These are phyloP conservation scores for Euwallacea fornicatus DNA, from an alignment of 1,140 invertebrate species.

Conservation along the genomic window DNA sequence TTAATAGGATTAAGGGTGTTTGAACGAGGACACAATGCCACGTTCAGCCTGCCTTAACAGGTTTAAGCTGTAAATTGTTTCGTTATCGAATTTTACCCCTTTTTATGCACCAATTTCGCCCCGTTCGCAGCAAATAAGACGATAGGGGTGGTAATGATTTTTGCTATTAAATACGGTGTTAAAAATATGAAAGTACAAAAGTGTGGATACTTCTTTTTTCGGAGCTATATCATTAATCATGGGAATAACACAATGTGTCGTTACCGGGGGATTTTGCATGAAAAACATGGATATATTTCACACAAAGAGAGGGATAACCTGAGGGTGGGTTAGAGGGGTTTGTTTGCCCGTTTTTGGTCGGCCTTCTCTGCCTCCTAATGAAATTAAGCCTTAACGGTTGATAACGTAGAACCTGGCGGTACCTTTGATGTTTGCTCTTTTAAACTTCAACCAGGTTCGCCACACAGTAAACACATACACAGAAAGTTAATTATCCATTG, in stretches of 20 bases:
- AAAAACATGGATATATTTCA: constrained; percentile 18
- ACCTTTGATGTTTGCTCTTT: too few relatives aligned
- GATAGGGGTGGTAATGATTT: constrained; percentile 24
- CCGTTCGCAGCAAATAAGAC: constrained; percentile 20
- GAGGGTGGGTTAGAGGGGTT: background rate
- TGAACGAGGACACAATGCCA: too few relatives aligned
- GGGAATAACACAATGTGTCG: constrained; percentile 18
- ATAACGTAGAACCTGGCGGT: too few relatives aligned
- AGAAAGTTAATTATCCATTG: too few relatives aligned
- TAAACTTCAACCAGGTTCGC: too few relatives aligned
- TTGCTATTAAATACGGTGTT: constrained; percentile 22
- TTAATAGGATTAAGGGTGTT: too few relatives aligned
- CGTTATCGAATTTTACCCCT: background rate
- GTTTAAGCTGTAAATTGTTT: too few relatives aligned
- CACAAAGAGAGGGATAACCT: constrained; percentile 5
- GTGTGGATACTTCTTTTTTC: constrained; percentile 21
- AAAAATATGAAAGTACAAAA: constrained; percentile 21
- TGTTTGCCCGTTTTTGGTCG: background rate
- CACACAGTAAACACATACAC: too few relatives aligned
- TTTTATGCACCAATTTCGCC: constrained; percentile 11
- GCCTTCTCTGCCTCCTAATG: background rate
- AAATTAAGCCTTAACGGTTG: too few relatives aligned
- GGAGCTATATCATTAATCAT: constrained; percentile 28
- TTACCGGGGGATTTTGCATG: constrained; percentile 27
- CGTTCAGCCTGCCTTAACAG: too few relatives aligned